Base-by-base conservation (phyloP, 2,113 vertebrate species). In the Haplotaxodon microlepis region DNA sequence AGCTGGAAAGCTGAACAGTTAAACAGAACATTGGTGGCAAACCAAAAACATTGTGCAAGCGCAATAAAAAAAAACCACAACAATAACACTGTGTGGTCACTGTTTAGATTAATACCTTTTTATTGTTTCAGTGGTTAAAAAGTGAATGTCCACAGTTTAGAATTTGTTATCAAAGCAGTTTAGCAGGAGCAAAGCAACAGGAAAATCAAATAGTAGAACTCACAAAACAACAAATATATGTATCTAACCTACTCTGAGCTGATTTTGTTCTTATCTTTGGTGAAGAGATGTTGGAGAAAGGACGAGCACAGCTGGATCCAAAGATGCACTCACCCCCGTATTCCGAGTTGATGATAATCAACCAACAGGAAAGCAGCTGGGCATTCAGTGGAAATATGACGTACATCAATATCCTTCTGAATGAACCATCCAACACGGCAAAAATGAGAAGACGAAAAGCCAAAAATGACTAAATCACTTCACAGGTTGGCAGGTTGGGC, bases 21-120 rank as follows among this genome's bases (percentile, higher is more conserved):
- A 59, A 59, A 59, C 27, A 59, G 57, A 59, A 59, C 27, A 1
- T 31, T 59, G 57, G 27, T 31, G 27, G 56, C 8, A 59, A 29
- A 59, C 56, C 3, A 0, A 29, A 59, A 59, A 9, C 14, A 31
- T 9, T 59, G 56, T 59, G 56, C 57, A 59, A 59, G 27, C 5
- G 2, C 14, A 59, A 17, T 59, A 5, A 31, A 17, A 59, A 59
- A 59, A 61, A 2, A 0, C 0, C 27, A 31, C 8, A 31, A 61
- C 5, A 61, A 61, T 17, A 61, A 17, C 27, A 4, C 8, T 31
- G 56, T 31, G 27, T 4, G 56, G 56, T 59, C 56, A 57, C 54
- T 27, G 54, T 57, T 27, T 57, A 57, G 24, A 29, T 29, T 57
- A 42, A 42, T 57, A 57, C 24, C 7, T 57, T 5, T 57, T 8